Evolutionary conservation across 2,888 invertebrate genomes (phyloP).

Genomic region (Ecdyonurus torrentis): DNA sequence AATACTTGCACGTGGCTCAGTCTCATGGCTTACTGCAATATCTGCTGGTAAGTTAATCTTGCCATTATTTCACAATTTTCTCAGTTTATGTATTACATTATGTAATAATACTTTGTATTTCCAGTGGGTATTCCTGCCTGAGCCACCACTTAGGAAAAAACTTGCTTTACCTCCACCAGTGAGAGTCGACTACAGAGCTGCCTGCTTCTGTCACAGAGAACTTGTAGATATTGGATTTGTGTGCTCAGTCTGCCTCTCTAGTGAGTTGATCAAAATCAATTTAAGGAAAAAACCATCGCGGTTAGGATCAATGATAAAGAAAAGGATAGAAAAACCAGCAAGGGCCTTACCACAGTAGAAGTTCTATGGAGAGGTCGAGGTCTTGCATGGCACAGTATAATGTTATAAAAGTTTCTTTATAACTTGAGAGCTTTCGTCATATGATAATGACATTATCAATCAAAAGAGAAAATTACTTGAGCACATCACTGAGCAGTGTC

Average conservation of each 20-base stretch:
- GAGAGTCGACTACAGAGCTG: constrained; percentile 90
- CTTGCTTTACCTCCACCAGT: constrained; percentile 76
- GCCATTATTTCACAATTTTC: background rate
- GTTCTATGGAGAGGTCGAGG: no score
- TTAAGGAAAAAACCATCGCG: no score
- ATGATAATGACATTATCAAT: no score
- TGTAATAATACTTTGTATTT: constrained; percentile 15
- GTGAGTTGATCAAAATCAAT: constrained; percentile 32
- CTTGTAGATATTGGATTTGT: constrained; percentile 93
- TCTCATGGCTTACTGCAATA: constrained; percentile 75
- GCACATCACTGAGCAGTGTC: no score
- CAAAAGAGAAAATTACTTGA: no score
- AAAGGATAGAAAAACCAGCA: no score
- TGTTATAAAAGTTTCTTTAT: no score
- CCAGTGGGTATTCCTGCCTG: constrained; percentile 87
- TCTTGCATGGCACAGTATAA: no score
- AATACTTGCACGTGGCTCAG: constrained; percentile 76
- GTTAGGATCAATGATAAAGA: background rate
- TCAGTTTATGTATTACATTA: constrained; percentile 1
- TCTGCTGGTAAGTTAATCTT: constrained; percentile 45
- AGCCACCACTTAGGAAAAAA: constrained; percentile 58
- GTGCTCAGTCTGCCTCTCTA: constrained; percentile 92
- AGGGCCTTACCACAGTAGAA: no score
- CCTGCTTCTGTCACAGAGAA: constrained; percentile 94
- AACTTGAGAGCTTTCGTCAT: no score